A percentile compares a stretch with the other conserved stretches of the same genome.
Conservation (phyloP, 2,113 vertebrate species). For the Baryphthengus martii region DNA sequence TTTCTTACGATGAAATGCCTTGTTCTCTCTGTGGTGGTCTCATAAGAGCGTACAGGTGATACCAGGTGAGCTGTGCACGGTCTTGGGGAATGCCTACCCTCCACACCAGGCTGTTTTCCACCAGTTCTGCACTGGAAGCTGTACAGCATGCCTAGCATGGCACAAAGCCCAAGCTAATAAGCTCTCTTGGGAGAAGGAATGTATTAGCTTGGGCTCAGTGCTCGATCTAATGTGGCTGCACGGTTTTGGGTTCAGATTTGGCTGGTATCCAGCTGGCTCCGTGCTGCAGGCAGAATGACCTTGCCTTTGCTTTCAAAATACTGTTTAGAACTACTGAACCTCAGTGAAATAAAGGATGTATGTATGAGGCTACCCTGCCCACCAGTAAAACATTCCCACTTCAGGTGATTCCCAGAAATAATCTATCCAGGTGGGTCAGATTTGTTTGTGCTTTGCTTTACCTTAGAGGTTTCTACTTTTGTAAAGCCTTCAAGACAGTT, state of each 20-base stretch:
- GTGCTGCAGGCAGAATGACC: background rate
- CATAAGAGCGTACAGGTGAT: fast-evolving
- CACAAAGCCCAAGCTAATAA: background rate
- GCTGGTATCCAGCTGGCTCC: background rate
- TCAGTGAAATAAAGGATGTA: background rate
- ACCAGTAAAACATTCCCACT: background rate
- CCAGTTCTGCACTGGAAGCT: background rate
- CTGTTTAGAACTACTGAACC: too few relatives aligned
- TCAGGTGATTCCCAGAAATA: background rate
- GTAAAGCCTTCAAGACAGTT: background rate
- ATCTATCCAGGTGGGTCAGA: fast-evolving
- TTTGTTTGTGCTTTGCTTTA: background rate
- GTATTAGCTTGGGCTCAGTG: background rate
- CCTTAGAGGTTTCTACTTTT: background rate
- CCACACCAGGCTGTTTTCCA: background rate
- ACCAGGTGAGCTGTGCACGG: background rate
- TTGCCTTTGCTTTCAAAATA: background rate
- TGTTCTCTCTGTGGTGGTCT: background rate
- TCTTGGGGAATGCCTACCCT: background rate
- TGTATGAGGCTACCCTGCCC: background rate
- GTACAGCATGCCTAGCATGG: background rate
- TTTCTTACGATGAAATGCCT: background rate
- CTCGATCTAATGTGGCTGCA: background rate
- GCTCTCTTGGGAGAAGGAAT: background rate
- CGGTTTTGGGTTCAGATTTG: background rate